A percentile compares a stretch with the other conserved stretches of the same genome.
Evolutionary conservation across 30 jellyfish, hydroid and myxozoan species (phyloP).

Genomic region (Aurelia sp.): DNA sequence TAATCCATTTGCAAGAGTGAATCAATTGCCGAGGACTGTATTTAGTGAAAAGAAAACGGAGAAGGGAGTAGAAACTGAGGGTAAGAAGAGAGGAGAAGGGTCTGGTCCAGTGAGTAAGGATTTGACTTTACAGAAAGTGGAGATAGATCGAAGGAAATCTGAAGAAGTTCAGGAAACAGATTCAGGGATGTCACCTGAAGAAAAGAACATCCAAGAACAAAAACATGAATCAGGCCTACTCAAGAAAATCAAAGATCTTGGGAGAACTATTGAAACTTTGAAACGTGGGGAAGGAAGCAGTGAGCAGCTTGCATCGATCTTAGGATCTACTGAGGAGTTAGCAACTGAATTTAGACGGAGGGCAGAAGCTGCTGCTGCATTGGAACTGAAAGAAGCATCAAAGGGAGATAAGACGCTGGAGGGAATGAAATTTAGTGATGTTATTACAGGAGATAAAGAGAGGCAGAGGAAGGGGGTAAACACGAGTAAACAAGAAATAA

Average conservation of each 20-base stretch:
- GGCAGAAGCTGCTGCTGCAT: not conserved
- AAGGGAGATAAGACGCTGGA: not conserved
- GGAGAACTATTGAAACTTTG: not conserved
- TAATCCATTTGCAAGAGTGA: constrained; percentile 46
- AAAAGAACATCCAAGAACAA: not conserved
- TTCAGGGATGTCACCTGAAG: not conserved
- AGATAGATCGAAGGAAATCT: not conserved
- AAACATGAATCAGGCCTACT: constrained; percentile 2
- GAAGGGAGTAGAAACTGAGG: not conserved
- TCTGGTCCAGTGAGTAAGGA: not conserved
- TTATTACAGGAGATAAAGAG: too few species aligned
- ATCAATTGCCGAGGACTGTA: not conserved
- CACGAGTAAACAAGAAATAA: too few species aligned
- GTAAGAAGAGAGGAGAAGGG: not conserved
- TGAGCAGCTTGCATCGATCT: too few species aligned
- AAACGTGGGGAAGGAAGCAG: not conserved
- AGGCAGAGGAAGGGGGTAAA: too few species aligned
- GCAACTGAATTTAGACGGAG: not conserved
- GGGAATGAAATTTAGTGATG: too few species aligned
- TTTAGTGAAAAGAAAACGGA: not conserved
- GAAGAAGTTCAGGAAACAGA: not conserved
- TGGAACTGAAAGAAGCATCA: not conserved
- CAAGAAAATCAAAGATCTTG: constrained; percentile 34
- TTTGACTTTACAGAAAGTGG: not conserved
- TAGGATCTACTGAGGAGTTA: not conserved